Evolutionary conservation across 2,113 vertebrate species (phyloP), one percentile per base, ranked within the genome.

Genomic region (Oreamnos americanus): DNA sequence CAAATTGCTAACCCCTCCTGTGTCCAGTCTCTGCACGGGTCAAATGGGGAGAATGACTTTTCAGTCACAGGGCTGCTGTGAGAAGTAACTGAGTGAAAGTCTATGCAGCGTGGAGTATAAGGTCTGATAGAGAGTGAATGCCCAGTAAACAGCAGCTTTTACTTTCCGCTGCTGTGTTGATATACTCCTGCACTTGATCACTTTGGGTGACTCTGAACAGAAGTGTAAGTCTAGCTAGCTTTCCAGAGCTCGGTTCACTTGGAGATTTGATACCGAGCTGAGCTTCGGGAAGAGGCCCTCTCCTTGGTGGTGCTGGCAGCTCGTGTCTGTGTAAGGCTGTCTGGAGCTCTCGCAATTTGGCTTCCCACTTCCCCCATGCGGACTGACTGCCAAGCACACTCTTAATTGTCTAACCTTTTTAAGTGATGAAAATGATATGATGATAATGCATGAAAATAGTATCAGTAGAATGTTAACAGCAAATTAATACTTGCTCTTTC

Each of bases 361-460:
- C 98, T 60, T 87, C 88, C n/a, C 28, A 62, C 36, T n/a, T 71
- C 55, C 84, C 53, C 28, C 57, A 10, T 16, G 23, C 23, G 74
- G 90, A 94, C 67, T 53, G 87, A 67, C 26, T 97, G 98, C 98
- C 98, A 99, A 97, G 95, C 91, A 95, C 5, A 51, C 26, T 96
- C 87, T 95, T 97, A 96, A 98, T 96, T 92, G 93, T 93, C 97
- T 97, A 92, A 91, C 83, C 88, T 97, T 88, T 96, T 98, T 94
- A 97, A 96, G 96, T 92, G 90, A 96, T 96, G 96, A 91, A 96
- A 97, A 67, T 16, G 51, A 87, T n/a, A 33, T 60, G 94, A 96
- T 83, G 96, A 87, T 86, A 93, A 85, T 1, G 85, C 71, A 85
- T 74, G 92, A 91, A 96, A 87, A 94, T 17, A 88, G 93, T 13